phyloP scores from a whole-genome alignment of 2,113 vertebrate genomes.

The Illadopsis cleaveri region DNA sequence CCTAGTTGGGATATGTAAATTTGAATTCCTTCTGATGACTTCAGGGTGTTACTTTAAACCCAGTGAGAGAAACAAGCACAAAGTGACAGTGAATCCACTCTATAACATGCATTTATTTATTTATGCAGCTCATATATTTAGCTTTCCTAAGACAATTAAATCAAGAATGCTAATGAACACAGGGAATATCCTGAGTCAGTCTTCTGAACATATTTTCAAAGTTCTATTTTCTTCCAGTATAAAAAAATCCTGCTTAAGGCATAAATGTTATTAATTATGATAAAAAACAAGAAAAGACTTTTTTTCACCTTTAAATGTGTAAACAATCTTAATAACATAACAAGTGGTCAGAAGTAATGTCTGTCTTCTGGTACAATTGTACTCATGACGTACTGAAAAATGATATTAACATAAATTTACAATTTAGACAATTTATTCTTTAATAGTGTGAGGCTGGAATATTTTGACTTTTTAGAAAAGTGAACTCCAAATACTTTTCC shows the following conservation, averaged over 20 bases:
- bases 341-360: not conserved
- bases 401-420: not conserved
- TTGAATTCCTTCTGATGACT: not conserved
- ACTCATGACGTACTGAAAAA: not conserved
- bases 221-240: not conserved
- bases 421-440: not conserved
- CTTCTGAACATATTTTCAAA: not conserved
- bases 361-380: not conserved
- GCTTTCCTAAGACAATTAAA: not conserved
- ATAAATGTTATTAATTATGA: not conserved
- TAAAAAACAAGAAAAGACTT: not conserved
- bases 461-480: not conserved
- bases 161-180: slow-evolving; percentile 6
- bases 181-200: not conserved
- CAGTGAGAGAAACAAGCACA: not conserved
- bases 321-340: not conserved
- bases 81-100: not conserved
- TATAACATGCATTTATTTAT: not conserved
- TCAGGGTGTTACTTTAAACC: not conserved
- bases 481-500: not conserved
- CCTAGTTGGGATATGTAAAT: not conserved
- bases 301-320: not conserved
- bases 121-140: not conserved
- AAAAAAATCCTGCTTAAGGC: not conserved
- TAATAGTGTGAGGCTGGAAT: not conserved